phyloP scores from a whole-genome alignment of 2,888 invertebrate genomes.

The Idaea biselata region DNA sequence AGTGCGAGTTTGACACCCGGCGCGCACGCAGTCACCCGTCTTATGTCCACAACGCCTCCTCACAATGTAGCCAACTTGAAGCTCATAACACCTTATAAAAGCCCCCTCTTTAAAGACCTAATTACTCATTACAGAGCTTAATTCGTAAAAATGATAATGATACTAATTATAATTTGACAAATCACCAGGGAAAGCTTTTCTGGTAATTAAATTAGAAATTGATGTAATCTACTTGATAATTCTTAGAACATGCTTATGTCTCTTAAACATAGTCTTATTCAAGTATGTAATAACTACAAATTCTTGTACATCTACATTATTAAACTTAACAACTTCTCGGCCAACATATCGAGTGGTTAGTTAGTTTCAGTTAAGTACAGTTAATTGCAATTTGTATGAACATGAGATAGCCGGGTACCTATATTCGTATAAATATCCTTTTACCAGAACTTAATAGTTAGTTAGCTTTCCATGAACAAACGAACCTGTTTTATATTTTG shows the following conservation, averaged over 20 bases:
- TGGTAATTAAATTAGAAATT: slow-evolving; percentile 11
- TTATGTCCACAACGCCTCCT: slow-evolving; percentile 54
- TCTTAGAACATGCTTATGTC: too few species aligned
- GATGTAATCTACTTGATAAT: neutral
- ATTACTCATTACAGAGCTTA: slow-evolving; percentile 30
- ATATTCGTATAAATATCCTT: neutral
- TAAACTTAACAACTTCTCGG: too few species aligned
- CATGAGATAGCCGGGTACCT: neutral
- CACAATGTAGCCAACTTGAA: slow-evolving; percentile 51
- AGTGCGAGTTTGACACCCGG: slow-evolving; percentile 50
- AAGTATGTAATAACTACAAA: neutral
- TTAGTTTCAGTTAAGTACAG: too few species aligned
- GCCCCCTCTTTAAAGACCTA: slow-evolving; percentile 46
- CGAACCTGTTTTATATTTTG: slow-evolving; percentile 62
- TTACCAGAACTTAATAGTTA: neutral
- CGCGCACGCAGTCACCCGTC: slow-evolving; percentile 51
- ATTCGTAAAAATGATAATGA: slow-evolving; percentile 41
- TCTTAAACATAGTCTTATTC: neutral
- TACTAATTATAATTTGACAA: slow-evolving; percentile 38
- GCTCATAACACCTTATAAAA: slow-evolving; percentile 64
- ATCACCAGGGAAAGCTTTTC: slow-evolving; percentile 36
- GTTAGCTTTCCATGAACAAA: slow-evolving; percentile 57
- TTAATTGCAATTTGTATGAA: neutral
- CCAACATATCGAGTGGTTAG: too few species aligned
- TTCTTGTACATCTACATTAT: too few species aligned